A percentile compares a stretch with the other conserved stretches of the same genome.
Evolutionary conservation across 37 sponge, comb jelly and placozoan species (phyloP).

Genomic region (Oscarella lobularis): DNA sequence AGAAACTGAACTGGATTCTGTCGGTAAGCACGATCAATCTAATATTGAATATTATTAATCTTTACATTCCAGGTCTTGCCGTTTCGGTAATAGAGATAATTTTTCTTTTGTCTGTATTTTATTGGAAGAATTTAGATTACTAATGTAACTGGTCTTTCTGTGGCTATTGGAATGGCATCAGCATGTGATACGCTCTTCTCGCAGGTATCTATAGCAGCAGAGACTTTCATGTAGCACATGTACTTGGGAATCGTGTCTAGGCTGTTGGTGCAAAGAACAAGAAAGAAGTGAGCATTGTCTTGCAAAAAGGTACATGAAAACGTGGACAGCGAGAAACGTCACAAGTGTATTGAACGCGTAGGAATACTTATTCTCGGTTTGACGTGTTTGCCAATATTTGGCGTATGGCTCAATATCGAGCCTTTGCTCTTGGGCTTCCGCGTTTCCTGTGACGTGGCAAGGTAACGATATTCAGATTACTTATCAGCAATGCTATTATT

Average conservation of each 20-base stretch:
- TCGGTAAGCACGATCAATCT: too few species aligned
- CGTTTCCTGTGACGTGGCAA: too few species aligned
- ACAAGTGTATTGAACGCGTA: too few species aligned
- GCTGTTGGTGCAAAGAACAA: background rate
- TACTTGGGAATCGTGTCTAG: background rate
- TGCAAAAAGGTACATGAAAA: background rate
- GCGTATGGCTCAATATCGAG: background rate
- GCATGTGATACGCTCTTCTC: constrained; percentile 8
- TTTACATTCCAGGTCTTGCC: background rate
- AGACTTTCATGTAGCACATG: background rate
- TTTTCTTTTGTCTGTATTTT: constrained; percentile 1
- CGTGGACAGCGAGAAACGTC: too few species aligned
- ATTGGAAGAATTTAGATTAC: constrained; percentile 11
- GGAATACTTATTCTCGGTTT: background rate
- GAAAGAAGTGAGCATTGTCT: background rate
- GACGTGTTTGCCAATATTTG: background rate
- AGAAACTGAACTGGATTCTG: background rate
- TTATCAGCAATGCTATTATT: background rate
- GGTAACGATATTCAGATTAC: too few species aligned
- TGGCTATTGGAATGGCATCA: constrained; percentile 17
- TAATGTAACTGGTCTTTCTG: constrained; percentile 23
- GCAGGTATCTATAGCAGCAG: background rate
- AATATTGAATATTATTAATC: too few species aligned
- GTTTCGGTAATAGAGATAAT: background rate
- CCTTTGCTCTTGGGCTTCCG: background rate